Evolutionary conservation across 2,888 invertebrate genomes (phyloP).

Genomic region (Aphrophora alni): DNA sequence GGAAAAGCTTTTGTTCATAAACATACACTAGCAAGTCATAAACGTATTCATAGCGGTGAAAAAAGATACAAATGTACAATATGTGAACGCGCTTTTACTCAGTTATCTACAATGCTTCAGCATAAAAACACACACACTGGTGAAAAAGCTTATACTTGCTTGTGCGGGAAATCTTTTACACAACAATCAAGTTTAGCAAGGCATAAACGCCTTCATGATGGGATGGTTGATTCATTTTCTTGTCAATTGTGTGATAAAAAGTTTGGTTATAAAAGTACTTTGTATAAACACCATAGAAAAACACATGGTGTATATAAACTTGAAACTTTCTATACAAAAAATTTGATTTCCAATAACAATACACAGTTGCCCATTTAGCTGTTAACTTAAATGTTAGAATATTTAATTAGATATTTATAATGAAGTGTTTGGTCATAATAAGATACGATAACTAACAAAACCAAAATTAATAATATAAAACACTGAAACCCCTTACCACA

Average conservation of each 20-base stretch:
- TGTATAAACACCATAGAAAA: neutral
- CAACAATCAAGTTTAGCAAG: constrained; percentile 2
- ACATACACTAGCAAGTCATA: neutral
- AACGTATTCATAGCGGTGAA: neutral
- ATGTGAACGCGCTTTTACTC: neutral
- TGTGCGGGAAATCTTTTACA: neutral
- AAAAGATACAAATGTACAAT: neutral
- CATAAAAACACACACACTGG: neutral
- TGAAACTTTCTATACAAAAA: neutral
- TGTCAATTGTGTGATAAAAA: neutral
- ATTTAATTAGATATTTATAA: too few relatives aligned
- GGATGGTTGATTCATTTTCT: neutral
- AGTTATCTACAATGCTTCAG: neutral
- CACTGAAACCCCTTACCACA: too few relatives aligned
- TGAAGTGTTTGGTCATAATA: too few relatives aligned
- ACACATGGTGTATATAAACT: neutral
- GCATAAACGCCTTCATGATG: neutral
- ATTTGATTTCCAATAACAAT: neutral
- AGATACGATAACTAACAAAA: too few relatives aligned
- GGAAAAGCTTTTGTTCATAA: neutral
- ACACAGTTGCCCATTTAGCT: too few relatives aligned
- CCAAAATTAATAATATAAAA: too few relatives aligned
- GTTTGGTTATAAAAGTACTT: neutral
- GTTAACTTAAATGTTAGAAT: too few relatives aligned
- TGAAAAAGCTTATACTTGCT: neutral